Base-by-base conservation (phyloP, 2,888 invertebrate species). In the Rhyacophila evoluta region DNA sequence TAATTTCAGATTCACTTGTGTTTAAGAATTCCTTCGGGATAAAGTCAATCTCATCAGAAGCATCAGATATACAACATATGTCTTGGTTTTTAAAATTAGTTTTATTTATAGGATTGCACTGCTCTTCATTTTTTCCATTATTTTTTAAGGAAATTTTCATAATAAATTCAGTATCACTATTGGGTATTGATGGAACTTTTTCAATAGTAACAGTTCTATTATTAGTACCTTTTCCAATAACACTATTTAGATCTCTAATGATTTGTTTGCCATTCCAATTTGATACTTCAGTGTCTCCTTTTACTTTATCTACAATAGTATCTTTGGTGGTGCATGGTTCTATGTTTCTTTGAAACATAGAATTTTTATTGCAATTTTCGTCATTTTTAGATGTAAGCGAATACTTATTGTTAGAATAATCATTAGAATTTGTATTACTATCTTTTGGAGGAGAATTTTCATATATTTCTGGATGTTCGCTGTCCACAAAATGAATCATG, bases 401-500 rank as follows among this genome's bases (percentile, higher is more conserved):
- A 55, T 29, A 29, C 28, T 27, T 28, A 8, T 33, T 69, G 28
- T 28, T 1, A 29, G 1, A 11, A 2, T 11, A n/a, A 5, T 12
- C 41, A 41, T 68, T 11, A 68, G 15, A 27, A 19, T 28, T 27
- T 27, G 25, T n/a, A 68, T 25, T 27, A n/a, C 15, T 28, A 68
- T 68, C 11, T 68, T 68, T 19, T 68, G 36, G 6, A 6, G 10
- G 2, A 33, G 15, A 8, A 36, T 6, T 27, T 12, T n/a, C 37
- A 36, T 15, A 15, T 10, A 19, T 37, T 36, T 36, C 38, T 15
- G 10, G 6, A 15, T 41, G 4, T 28, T 84, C 85, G 83, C 86
- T 84, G 84, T 89, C 88, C 81, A 86, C 87, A 87, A 89, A 86
- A 84, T 89, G 88, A 83, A 89, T 84, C 87, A 88, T 87, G 85